Evolutionary conservation across 2,113 vertebrate species (phyloP).

Genomic region (Chamaea fasciata): DNA sequence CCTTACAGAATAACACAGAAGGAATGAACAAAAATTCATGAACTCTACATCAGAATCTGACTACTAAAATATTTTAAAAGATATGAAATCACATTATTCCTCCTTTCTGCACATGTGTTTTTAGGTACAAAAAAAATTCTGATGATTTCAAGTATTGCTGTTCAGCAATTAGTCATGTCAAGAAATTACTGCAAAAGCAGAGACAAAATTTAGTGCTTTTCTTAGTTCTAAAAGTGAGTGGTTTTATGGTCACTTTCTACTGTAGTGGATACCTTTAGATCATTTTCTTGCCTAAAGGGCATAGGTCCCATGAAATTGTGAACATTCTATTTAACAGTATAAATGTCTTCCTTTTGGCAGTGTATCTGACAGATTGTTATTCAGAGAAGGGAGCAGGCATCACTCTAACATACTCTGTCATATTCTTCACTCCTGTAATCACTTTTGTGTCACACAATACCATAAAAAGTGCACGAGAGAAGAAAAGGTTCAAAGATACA

Average conservation of each 20-base stretch:
- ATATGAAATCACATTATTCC: not conserved
- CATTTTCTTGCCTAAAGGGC: constrained; percentile 8
- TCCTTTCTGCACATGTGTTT: not conserved
- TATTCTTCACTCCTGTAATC: not conserved
- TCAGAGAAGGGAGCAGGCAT: not conserved
- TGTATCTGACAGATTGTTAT: not conserved
- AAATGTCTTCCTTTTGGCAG: constrained; percentile 9
- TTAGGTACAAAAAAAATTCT: not conserved
- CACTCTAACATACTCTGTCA: not conserved
- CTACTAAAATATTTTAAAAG: not conserved
- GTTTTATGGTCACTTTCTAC: constrained; percentile 10
- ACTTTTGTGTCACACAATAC: not conserved
- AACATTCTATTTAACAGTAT: constrained; percentile 29
- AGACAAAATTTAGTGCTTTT: not conserved
- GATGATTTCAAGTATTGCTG: not conserved
- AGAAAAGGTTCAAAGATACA: not conserved
- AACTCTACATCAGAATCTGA: not conserved
- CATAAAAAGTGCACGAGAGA: not conserved
- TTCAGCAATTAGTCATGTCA: not conserved
- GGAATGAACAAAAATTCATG: not conserved
- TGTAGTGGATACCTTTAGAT: not conserved
- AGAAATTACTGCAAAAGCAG: not conserved
- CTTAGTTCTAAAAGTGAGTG: not conserved
- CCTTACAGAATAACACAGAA: not conserved
- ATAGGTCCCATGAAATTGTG: not conserved